phyloP scores from a whole-genome alignment of 1,140 invertebrate genomes.

The Colletes gigas region DNA sequence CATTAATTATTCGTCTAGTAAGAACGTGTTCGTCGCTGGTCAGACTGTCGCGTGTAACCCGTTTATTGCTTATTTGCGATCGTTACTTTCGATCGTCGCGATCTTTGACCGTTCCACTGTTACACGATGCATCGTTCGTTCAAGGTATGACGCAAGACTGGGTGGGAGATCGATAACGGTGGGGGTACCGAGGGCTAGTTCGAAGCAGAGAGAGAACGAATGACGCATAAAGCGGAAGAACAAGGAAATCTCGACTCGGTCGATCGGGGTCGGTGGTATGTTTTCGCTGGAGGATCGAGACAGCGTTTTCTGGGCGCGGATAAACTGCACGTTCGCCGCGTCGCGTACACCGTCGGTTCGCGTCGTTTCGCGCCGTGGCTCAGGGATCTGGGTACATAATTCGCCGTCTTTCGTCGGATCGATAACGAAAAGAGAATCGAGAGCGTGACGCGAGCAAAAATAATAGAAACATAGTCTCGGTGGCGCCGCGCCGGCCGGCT shows the following conservation, averaged over 20 bases:
- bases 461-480: neutral
- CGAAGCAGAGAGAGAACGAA: neutral
- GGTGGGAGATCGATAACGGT: neutral
- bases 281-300: constrained; percentile 6
- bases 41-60: neutral
- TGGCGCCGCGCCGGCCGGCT: constrained; percentile 1
- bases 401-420: constrained; percentile 28
- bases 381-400: constrained; percentile 6
- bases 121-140: constrained; percentile 6
- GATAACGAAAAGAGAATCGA: constrained; percentile 22
- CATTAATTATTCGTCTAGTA: neutral
- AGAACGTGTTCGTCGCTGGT: too few species aligned
- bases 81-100: neutral
- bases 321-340: too few species aligned
- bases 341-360: constrained; percentile 6
- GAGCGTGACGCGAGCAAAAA: neutral
- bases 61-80: constrained; percentile 6
- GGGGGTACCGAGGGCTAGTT: neutral
- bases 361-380: neutral
- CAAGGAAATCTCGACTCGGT: neutral
- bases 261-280: constrained; percentile 20
- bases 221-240: constrained; percentile 36
- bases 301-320: too few species aligned
- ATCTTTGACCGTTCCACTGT: constrained; percentile 5
- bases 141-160: constrained; percentile 1